Evolutionary conservation across 2,113 vertebrate species (phyloP), one percentile per base, ranked within the genome.

Genomic region (Percina caprodes): DNA sequence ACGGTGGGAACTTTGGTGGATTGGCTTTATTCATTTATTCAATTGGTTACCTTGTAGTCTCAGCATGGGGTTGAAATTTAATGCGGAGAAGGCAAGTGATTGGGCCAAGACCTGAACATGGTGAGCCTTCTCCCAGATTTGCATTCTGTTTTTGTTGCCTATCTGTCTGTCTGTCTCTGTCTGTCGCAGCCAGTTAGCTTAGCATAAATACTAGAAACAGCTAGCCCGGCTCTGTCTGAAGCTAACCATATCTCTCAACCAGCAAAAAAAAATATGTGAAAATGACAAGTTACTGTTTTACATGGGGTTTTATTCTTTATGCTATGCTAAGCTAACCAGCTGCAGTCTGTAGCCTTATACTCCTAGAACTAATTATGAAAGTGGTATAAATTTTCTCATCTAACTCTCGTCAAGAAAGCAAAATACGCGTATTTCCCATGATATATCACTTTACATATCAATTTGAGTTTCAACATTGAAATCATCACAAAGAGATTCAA

Each of bases 11-110:
- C 65, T 69, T 51, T 30, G 35, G 19, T 71, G 49, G 67, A 67
- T 74, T 76, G 61, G 24, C 66, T 75, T 78, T 68, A 74, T 75
- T 77, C 45, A 61, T 82, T 58, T 67, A 75, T 85, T 80, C 69
- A 67, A 9, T 59, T 33, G 55, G 52, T 69, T 69, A 58, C 59
- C 51, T 74, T 77, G 56, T 24, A 58, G 24, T 14, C 58, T 66
- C 13, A 26, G 51, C 30, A 66, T 24, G 66, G 23, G 24, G 54
- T 11, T 48, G 24, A 3, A 58, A 69, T 14, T 58, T 60, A 55
- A 75, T 46, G 18, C 0, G 1, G n/a, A 33, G 3, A 60, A 48
- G 23, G 19, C 19, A 14, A 30, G 39, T 66, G 58, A 66, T 56
- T 80, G 21, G 45, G 23, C 67, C 16, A 18, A 77, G 11, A 73